Conservation (phyloP, 2,113 vertebrate genomes). For the Sebastes fasciatus region DNA sequence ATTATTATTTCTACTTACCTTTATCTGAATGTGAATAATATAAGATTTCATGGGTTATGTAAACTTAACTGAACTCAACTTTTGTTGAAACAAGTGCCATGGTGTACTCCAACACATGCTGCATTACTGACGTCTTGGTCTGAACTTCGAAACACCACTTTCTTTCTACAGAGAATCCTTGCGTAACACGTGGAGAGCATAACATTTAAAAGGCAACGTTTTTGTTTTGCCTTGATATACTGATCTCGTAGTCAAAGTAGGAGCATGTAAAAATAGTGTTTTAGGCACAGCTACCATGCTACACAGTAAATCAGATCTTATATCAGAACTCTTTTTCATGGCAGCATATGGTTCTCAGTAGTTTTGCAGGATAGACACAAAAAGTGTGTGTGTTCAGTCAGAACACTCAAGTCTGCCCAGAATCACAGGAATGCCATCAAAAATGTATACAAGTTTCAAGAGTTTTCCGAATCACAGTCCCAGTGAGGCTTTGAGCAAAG, state of each 20-base stretch:
- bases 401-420: slow-evolving; percentile 41
- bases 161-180: neutral
- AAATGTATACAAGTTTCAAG: slow-evolving; percentile 25
- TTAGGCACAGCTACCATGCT: slow-evolving; percentile 60
- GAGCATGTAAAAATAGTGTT: slow-evolving; percentile 44
- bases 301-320: slow-evolving; percentile 23
- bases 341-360: slow-evolving; percentile 55
- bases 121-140: neutral
- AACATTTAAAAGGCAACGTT: neutral
- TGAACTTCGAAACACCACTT: neutral
- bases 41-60: neutral
- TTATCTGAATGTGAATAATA: neutral
- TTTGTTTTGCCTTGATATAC: neutral
- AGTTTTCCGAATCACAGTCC: slow-evolving; percentile 86
- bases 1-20: neutral
- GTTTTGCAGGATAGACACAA: slow-evolving; percentile 32
- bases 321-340: slow-evolving; percentile 16
- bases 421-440: slow-evolving; percentile 18
- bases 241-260: neutral
- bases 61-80: neutral
- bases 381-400: slow-evolving; percentile 24
- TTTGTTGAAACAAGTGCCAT: neutral
- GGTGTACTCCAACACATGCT: slow-evolving; percentile 7
- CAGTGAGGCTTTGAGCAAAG: slow-evolving; percentile 92
- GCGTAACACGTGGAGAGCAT: neutral